Evolutionary conservation across 1,140 invertebrate species (phyloP).

Genomic region (Acromyrmex heyeri): DNA sequence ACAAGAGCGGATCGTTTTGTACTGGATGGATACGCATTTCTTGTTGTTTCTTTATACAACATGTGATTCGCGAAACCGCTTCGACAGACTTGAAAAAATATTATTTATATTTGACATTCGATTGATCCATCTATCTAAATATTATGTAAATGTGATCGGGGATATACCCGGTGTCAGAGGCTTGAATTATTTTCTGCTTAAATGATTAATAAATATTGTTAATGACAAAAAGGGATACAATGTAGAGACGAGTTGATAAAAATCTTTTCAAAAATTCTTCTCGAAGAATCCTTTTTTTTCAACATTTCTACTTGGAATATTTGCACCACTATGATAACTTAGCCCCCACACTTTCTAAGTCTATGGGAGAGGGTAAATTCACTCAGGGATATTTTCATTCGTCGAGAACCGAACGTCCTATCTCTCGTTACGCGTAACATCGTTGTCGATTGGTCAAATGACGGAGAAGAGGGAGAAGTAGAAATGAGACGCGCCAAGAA

Average conservation of each 20-base stretch:
- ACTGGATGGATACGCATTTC: not conserved
- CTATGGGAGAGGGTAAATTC: no score
- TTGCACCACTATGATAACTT: no score
- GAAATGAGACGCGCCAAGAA: not conserved
- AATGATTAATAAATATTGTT: not conserved
- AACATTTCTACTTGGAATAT: no score
- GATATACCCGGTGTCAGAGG: not conserved
- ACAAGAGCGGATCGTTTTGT: not conserved
- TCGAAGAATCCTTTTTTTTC: no score
- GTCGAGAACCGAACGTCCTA: no score
- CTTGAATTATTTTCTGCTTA: not conserved
- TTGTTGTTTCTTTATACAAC: not conserved
- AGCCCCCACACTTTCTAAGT: no score
- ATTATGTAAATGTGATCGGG: not conserved
- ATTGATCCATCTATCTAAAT: not conserved
- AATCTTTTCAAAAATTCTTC: not conserved
- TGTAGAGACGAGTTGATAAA: not conserved
- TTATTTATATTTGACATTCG: not conserved
- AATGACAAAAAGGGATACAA: not conserved
- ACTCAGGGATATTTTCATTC: no score
- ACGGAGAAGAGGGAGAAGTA: slow-evolving; percentile 24
- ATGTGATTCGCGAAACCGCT: not conserved
- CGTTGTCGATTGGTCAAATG: slow-evolving; percentile 23
- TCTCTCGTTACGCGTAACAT: not conserved
- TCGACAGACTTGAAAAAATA: not conserved